phyloP scores from a whole-genome alignment of 2,888 invertebrate species.

The Merodon equestris region DNA sequence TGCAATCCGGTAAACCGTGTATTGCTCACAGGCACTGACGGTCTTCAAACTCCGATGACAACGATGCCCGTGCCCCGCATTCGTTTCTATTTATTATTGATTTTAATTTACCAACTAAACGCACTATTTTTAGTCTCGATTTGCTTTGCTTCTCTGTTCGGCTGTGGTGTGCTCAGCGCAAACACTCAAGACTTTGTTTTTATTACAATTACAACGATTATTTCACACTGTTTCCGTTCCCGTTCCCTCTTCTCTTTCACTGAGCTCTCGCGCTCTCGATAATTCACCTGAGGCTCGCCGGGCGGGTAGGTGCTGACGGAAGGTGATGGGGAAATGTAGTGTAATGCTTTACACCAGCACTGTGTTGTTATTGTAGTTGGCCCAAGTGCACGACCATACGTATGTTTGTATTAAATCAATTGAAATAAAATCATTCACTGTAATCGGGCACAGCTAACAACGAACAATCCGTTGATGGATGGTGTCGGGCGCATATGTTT shows the following conservation, averaged over 20 bases:
- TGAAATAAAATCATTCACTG: constrained; percentile 33
- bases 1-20: too few species aligned
- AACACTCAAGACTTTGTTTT: constrained; percentile 16
- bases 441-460: constrained; percentile 57
- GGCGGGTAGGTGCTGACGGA: neutral
- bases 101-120: constrained; percentile 64
- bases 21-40: too few species aligned
- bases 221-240: neutral
- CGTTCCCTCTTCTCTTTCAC: neutral
- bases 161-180: constrained; percentile 19
- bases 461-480: constrained; percentile 10
- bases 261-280: constrained; percentile 21
- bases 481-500: too few species aligned
- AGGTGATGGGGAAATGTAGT: neutral
- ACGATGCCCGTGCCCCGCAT: constrained; percentile 14
- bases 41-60: too few species aligned
- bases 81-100: constrained; percentile 51
- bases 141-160: constrained; percentile 36
- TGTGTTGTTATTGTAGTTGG: neutral
- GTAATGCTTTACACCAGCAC: too few species aligned
- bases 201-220: constrained; percentile 1
- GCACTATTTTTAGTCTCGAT: constrained; percentile 58
- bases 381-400: neutral
- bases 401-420: too few species aligned
- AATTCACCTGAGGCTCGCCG: constrained; percentile 4